phyloP scores from a whole-genome alignment of 2,797 vertebrate genomes.

The Melanogrammus aeglefinus region DNA sequence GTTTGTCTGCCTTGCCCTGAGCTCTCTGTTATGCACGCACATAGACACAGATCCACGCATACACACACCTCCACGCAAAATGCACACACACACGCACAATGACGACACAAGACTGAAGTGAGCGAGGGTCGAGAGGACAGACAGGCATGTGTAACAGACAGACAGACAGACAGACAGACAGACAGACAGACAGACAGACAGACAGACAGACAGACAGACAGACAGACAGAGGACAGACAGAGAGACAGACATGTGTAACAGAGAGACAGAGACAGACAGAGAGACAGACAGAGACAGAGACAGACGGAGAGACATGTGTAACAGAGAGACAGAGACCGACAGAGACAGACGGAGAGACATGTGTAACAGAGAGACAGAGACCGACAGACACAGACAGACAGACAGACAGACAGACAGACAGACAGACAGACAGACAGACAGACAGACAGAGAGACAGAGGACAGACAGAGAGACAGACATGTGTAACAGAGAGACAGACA shows the following conservation, averaged over 20 bases:
- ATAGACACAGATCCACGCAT: conserved; percentile 3
- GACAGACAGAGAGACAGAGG: conserved; percentile 4
- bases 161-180: background rate
- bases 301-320: no score
- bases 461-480: background rate
- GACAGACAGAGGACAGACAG: background rate
- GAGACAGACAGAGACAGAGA: no score
- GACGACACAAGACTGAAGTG: conserved; percentile 13
- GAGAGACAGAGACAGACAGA: no score
- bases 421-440: background rate
- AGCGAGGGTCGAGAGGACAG: conserved; percentile 18
- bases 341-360: no score
- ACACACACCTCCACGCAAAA: conserved; percentile 34
- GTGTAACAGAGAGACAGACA: no score
- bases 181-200: background rate
- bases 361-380: no score
- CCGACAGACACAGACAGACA: no score
- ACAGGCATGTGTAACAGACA: background rate
- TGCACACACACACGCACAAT: background rate
- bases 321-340: no score
- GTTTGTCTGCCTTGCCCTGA: background rate
- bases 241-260: no score
- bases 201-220: background rate
- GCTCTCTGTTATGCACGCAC: background rate
- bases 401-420: background rate